Conservation (phyloP, 2,113 vertebrate genomes). For the Cephalopterus ornatus region DNA sequence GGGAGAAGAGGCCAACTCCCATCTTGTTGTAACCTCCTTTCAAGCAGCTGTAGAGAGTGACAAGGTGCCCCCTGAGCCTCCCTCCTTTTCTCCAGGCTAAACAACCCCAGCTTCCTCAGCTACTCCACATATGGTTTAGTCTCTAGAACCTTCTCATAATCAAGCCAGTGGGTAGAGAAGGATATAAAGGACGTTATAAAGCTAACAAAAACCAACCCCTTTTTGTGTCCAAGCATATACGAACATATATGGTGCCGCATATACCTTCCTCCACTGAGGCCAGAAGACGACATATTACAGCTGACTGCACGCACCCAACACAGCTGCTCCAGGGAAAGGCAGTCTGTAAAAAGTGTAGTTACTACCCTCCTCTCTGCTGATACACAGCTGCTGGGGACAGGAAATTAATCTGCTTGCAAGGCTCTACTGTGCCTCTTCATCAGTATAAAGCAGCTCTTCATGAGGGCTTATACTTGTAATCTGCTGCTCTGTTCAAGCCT, state of each 20-base stretch:
- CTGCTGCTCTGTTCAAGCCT: not conserved
- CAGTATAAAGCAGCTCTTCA: not conserved
- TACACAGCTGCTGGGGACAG: not conserved
- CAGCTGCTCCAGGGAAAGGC: not conserved
- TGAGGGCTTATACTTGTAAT: not conserved
- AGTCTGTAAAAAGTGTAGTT: not conserved
- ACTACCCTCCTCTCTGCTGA: not conserved
- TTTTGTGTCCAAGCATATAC: not conserved
- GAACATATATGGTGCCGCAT: not conserved
- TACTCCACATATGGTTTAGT: not conserved
- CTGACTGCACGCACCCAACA: not conserved
- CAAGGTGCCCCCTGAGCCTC: not conserved
- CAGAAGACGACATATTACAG: not conserved
- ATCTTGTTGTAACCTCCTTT: not conserved
- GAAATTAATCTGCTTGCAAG: not conserved
- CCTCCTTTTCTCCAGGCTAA: not conserved
- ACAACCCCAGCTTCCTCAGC: not conserved
- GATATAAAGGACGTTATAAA: not conserved
- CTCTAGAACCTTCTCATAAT: not conserved
- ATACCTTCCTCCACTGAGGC: not conserved
- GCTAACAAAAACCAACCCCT: not conserved
- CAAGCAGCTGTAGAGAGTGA: not conserved
- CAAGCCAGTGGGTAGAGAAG: not conserved
- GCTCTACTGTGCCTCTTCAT: not conserved
- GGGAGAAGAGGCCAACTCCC: not conserved